phyloP scores from a whole-genome alignment of 2,797 vertebrate genomes.

The Enteromius thamalakanensis region DNA sequence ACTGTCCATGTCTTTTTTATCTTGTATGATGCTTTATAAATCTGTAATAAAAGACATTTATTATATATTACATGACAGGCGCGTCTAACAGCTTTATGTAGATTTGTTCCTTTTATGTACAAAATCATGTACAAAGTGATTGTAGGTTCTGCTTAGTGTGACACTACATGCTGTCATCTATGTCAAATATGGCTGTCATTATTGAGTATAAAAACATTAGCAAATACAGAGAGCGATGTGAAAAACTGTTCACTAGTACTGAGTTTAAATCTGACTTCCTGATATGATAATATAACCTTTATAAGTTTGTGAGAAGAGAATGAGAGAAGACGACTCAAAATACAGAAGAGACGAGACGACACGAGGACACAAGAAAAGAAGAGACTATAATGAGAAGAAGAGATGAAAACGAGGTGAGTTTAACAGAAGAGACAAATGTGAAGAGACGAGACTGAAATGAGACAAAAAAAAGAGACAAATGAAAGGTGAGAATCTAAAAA shows the following conservation, averaged over 20 bases:
- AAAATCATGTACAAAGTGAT: background rate
- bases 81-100: constrained; percentile 5
- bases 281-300: constrained; percentile 26
- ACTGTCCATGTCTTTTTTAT: constrained; percentile 11
- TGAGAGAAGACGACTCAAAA: background rate
- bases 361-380: background rate
- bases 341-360: background rate
- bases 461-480: background rate
- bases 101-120: constrained; percentile 10
- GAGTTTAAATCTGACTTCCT: constrained; percentile 24
- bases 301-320: constrained; percentile 4
- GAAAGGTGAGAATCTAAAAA: too few species aligned
- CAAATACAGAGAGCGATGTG: constrained; percentile 41
- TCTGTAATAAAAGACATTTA: constrained; percentile 24
- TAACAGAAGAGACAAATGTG: too few species aligned
- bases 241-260: constrained; percentile 14
- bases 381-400: too few species aligned
- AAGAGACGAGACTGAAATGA: background rate
- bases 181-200: constrained; percentile 51
- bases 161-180: constrained; percentile 23
- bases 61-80: background rate
- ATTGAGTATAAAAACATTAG: constrained; percentile 51
- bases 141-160: constrained; percentile 1
- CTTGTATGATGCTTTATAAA: constrained; percentile 18
- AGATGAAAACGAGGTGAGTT: background rate